These are phyloP conservation scores for Ctenopoma multispine DNA, from an alignment of 2,797 vertebrate species.

Conservation along the genomic window DNA sequence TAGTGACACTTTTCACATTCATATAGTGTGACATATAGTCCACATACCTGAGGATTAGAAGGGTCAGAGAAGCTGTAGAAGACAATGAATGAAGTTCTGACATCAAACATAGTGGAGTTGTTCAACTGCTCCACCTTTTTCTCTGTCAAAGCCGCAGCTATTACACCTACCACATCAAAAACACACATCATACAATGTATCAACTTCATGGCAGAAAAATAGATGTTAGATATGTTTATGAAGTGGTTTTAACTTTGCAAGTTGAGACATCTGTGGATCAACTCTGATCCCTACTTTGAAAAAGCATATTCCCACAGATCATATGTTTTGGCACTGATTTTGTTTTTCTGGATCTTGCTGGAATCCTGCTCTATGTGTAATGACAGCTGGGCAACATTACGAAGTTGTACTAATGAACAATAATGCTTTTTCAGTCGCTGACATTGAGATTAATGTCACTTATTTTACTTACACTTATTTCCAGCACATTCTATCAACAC, in stretches of 20 bases:
- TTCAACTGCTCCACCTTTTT: constrained; percentile 78
- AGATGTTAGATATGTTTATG: background rate
- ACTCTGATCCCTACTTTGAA: constrained; percentile 13
- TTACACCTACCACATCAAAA: constrained; percentile 83
- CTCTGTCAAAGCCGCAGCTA: constrained; percentile 87
- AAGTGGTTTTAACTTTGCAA: background rate
- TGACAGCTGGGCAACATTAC: constrained; percentile 18
- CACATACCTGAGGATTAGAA: constrained; percentile 88
- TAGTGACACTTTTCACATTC: background rate
- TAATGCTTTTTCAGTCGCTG: background rate
- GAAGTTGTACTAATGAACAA: constrained; percentile 7
- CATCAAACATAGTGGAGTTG: constrained; percentile 67
- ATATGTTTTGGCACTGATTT: constrained; percentile 13
- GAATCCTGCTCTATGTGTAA: background rate
- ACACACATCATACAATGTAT: constrained; percentile 15
- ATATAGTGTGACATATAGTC: constrained; percentile 6
- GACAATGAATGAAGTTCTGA: constrained; percentile 85
- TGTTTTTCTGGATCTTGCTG: background rate
- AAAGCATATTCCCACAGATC: background rate
- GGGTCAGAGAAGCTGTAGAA: constrained; percentile 91
- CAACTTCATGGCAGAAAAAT: constrained; percentile 14
- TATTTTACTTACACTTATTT: constrained; percentile 2
- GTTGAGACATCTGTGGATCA: constrained; percentile 10
- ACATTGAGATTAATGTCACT: background rate
- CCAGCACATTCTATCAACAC: background rate